Base-by-base conservation (phyloP, 1,140 invertebrate species). In the Zaprionus lachaisei region DNA sequence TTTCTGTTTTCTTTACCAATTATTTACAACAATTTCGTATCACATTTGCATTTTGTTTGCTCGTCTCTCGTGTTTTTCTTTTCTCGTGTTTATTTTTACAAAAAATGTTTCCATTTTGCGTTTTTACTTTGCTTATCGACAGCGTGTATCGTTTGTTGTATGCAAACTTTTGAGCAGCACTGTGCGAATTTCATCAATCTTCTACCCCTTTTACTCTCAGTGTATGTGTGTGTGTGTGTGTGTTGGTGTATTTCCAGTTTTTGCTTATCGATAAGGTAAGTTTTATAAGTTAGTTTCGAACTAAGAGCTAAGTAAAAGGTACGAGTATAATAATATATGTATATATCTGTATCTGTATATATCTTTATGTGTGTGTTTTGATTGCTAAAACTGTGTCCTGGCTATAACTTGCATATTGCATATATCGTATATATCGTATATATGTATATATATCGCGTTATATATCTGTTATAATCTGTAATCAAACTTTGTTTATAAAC, bases 21-120 rank as follows among this genome's bases (percentile, higher is more conserved):
- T 90, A 90, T 90, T 89, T 89, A 84, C 84, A 90, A 90, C 85
- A 89, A 90, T 89, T 90, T 90, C 75, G 85, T 89, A 90, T 89
- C 85, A 89, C 85, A 89, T 90, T 90, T 89, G 84, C 87, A 84
- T 81, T 76, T 20, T 80, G 54, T 86, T 66, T 61, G 20, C 17
- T 14, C 37, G 31, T 57, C 38, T 72, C 54, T 74, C 70, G 66
- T 51, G 70, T 64, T 87, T 69, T 85, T 44, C 22, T n/a, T 47
- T 7, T 24, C 24, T 26, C 24, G 24, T 26, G 24, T 12, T 20
- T 64, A 49, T 72, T 63, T 77, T 68, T 57, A 77, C 57, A 61
- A 58, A 41, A 62, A 55, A 56, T 72, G 38, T 20, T 67, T 65
- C 17, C 44, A 61, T 72, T 60, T 73, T 67, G 54, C 24, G 24